Evolutionary conservation across 1,140 invertebrate genomes (phyloP).

Genomic region (Cecropterus lyciades): DNA sequence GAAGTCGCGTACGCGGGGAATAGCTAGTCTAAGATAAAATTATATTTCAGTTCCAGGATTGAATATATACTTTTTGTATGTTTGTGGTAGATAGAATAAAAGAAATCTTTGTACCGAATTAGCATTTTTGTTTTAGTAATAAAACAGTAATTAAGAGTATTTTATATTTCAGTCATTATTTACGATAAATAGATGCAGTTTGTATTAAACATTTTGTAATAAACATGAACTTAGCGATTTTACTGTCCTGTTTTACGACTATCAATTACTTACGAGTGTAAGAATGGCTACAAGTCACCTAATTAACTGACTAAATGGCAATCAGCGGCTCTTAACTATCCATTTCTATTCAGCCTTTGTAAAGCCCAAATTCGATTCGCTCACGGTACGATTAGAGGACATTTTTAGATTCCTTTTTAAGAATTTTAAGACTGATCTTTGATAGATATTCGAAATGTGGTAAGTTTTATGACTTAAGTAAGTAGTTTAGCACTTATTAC

Average conservation of each 20-base stretch:
- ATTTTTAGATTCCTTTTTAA: not conserved
- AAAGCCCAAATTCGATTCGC: not conserved
- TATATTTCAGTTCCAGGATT: too few relatives aligned
- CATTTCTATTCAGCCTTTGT: conserved; percentile 22
- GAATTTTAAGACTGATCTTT: not conserved
- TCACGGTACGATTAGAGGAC: not conserved
- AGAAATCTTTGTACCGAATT: too few relatives aligned
- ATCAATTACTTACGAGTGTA: conserved; percentile 6
- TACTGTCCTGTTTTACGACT: conserved; percentile 3
- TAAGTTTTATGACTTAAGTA: too few relatives aligned
- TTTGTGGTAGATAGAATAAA: too few relatives aligned
- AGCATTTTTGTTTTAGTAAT: too few relatives aligned
- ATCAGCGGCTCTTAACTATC: conserved; percentile 13
- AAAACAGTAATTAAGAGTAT: too few relatives aligned
- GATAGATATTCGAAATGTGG: too few relatives aligned
- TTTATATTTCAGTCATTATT: not conserved
- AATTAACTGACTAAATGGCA: conserved; percentile 27
- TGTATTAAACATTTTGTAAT: not conserved
- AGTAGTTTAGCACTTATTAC: too few relatives aligned
- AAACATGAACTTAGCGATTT: not conserved
- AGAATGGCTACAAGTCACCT: conserved; percentile 15
- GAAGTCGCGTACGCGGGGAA: too few relatives aligned
- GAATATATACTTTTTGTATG: too few relatives aligned
- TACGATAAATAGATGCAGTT: not conserved
- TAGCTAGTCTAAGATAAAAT: too few relatives aligned